These are phyloP conservation scores for Athripsodes cinereus DNA, from an alignment of 2,888 invertebrate genomes.

Conservation along the genomic window DNA sequence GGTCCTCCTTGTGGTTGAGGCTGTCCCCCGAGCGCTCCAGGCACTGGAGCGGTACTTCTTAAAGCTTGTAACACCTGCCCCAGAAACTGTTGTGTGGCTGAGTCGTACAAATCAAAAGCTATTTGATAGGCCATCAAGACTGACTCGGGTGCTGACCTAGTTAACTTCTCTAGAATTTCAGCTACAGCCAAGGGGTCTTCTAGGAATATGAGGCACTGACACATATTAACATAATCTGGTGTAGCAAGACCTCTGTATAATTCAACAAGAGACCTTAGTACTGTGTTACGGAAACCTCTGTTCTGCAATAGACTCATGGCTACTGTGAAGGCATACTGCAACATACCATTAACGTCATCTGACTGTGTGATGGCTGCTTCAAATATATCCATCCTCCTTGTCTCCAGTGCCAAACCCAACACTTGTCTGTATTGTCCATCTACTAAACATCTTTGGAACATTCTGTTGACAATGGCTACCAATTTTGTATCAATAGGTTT, in stretches of 20 bases:
- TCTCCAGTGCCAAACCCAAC: constrained; percentile 92
- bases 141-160: constrained; percentile 66
- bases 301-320: constrained; percentile 96
- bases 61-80: constrained; percentile 79
- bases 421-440: constrained; percentile 95
- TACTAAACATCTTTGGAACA: constrained; percentile 94
- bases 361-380: constrained; percentile 86
- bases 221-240: constrained; percentile 98
- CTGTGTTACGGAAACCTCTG: constrained; percentile 85
- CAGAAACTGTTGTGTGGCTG: constrained; percentile 96
- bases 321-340: constrained; percentile 93
- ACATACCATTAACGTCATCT: constrained; percentile 84
- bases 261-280: constrained; percentile 81
- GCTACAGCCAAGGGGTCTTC: constrained; percentile 93
- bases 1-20: constrained; percentile 62
- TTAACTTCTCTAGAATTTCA: constrained; percentile 84
- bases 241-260: constrained; percentile 83
- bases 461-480: constrained; percentile 91
- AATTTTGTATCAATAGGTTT: constrained; percentile 74
- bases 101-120: constrained; percentile 97
- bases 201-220: constrained; percentile 93
- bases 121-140: constrained; percentile 98
- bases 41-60: constrained; percentile 75
- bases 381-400: constrained; percentile 95
- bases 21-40: constrained; percentile 67